These are phyloP conservation scores for Apogon hyalosoma DNA, from an alignment of 2,797 vertebrate species.

Conservation along the genomic window DNA sequence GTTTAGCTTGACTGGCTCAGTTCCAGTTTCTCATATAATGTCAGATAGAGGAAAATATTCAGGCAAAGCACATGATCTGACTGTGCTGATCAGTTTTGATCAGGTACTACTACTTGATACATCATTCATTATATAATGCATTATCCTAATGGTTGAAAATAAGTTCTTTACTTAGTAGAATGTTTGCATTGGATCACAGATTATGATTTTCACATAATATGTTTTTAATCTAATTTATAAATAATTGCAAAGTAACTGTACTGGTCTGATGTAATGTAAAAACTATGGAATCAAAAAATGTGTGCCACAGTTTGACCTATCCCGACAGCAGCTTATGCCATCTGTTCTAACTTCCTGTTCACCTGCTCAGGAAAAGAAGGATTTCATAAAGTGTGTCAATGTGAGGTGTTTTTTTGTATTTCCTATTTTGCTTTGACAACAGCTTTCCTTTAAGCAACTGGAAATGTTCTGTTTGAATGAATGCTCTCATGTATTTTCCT, in stretches of 20 bases:
- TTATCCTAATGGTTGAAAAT: too few species aligned
- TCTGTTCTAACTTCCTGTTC: conserved; percentile 41
- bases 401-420: conserved; percentile 5
- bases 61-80: not conserved
- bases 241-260: too few species aligned
- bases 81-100: too few species aligned
- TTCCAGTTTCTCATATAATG: conserved; percentile 4
- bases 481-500: not conserved
- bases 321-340: conserved; percentile 8
- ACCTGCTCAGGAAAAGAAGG: not conserved
- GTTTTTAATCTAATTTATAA: too few species aligned
- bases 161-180: too few species aligned
- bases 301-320: conserved; percentile 9
- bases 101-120: too few species aligned
- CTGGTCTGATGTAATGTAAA: too few species aligned
- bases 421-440: not conserved
- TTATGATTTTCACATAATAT: too few species aligned
- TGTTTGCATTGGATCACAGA: too few species aligned
- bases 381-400: not conserved
- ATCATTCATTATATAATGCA: too few species aligned
- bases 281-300: too few species aligned
- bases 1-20: not conserved
- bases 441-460: conserved; percentile 19
- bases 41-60: conserved; percentile 7
- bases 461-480: not conserved